A percentile compares a stretch with the other conserved stretches of the same genome.
Evolutionary conservation across 2,888 invertebrate genomes (phyloP).

Genomic region (Polymixis lichenea): DNA sequence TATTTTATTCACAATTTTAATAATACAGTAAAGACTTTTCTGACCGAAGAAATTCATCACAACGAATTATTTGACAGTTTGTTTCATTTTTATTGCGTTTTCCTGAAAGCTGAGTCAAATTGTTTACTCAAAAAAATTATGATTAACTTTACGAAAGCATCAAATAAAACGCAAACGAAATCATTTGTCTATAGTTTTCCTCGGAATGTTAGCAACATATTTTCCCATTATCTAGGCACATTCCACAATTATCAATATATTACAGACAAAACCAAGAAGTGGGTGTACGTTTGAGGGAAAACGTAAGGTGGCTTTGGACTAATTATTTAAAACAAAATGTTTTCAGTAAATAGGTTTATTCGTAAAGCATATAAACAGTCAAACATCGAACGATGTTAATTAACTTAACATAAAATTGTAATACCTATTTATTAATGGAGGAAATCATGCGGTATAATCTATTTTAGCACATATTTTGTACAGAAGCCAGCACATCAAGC

Average conservation of each 20-base stretch:
- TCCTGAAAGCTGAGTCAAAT: accelerated
- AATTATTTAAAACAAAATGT: background rate
- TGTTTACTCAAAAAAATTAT: background rate
- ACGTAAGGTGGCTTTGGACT: background rate
- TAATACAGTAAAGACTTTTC: background rate
- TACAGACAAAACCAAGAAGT: no score
- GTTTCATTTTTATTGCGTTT: background rate
- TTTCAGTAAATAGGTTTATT: conserved; percentile 49
- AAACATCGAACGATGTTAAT: conserved; percentile 34
- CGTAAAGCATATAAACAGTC: conserved; percentile 50
- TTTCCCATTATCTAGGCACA: conserved; percentile 4
- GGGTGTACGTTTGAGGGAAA: background rate
- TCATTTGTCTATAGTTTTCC: background rate
- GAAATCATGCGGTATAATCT: no score
- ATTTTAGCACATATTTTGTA: no score
- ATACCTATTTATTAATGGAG: no score
- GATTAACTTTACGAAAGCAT: background rate
- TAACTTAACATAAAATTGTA: conserved; percentile 54
- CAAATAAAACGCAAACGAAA: conserved; percentile 28
- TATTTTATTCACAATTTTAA: background rate
- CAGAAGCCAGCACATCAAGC: no score
- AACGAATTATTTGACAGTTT: accelerated
- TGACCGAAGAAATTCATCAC: background rate
- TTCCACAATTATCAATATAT: background rate
- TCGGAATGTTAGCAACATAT: conserved; percentile 11